Evolutionary conservation across 2,888 invertebrate species (phyloP).

Genomic region (Criorhina ranunculi): DNA sequence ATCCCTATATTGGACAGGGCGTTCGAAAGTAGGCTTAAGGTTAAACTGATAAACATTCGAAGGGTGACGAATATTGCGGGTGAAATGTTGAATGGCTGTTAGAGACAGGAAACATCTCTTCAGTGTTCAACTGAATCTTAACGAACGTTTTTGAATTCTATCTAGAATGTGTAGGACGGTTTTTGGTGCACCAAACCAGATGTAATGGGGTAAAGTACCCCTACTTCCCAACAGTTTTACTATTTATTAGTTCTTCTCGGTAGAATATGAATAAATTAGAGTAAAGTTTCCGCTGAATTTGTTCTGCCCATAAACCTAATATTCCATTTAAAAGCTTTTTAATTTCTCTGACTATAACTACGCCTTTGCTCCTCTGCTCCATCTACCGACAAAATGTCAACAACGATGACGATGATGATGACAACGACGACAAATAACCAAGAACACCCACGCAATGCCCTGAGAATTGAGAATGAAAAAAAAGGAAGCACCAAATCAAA

Average conservation of each 20-base stretch:
- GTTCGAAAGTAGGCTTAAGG: no score
- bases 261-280: not conserved
- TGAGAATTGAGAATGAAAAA: slow-evolving; percentile 29
- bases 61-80: no score
- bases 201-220: no score
- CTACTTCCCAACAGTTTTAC: not conserved
- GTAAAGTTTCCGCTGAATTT: slow-evolving; percentile 11
- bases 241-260: not conserved
- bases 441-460: slow-evolving; percentile 70
- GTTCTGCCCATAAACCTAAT: not conserved
- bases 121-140: no score
- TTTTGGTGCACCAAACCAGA: no score
- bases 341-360: slow-evolving; percentile 22
- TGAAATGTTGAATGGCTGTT: no score
- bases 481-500: slow-evolving; percentile 57
- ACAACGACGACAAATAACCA: slow-evolving; percentile 46
- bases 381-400: slow-evolving; percentile 17
- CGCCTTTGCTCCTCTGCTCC: slow-evolving; percentile 26
- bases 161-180: no score
- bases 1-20: no score
- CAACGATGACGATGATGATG: slow-evolving; percentile 14
- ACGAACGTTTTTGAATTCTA: no score
- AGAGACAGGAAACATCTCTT: no score
- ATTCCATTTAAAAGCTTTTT: slow-evolving; percentile 5
- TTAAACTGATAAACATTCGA: no score